Conservation (phyloP, 2,113 vertebrate species). For the Camelus dromedarius region DNA sequence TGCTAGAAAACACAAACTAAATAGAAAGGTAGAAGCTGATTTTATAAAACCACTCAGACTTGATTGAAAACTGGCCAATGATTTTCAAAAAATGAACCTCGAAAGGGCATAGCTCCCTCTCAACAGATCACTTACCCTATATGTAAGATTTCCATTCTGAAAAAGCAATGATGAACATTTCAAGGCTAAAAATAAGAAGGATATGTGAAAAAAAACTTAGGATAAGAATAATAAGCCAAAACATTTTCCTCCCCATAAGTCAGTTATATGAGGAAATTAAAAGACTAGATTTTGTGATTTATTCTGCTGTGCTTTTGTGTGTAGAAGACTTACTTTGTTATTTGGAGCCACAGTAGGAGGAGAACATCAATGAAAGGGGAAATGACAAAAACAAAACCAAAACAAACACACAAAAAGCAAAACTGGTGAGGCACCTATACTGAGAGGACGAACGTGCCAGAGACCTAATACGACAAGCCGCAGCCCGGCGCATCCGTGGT, state of each 20-base stretch:
- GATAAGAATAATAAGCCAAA: neutral
- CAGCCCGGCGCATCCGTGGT: neutral
- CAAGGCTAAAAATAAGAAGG: neutral
- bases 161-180: neutral
- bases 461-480: neutral
- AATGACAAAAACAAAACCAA: neutral
- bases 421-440: neutral
- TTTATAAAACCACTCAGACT: neutral
- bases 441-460: neutral
- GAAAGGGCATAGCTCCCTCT: neutral
- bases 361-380: neutral
- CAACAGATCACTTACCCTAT: neutral
- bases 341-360: neutral
- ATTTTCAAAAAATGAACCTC: neutral
- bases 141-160: neutral
- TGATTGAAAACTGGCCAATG: slow-evolving; percentile 3
- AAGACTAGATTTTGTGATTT: neutral
- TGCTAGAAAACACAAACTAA: slow-evolving; percentile 10
- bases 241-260: neutral
- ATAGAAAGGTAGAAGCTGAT: slow-evolving; percentile 4
- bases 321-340: slow-evolving; percentile 25
- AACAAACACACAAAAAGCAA: too few species aligned
- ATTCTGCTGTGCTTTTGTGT: slow-evolving; percentile 1
- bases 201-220: neutral
- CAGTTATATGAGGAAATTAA: neutral